Conservation (phyloP, 2,888 invertebrate genomes). For the Nowickia ferox region DNA sequence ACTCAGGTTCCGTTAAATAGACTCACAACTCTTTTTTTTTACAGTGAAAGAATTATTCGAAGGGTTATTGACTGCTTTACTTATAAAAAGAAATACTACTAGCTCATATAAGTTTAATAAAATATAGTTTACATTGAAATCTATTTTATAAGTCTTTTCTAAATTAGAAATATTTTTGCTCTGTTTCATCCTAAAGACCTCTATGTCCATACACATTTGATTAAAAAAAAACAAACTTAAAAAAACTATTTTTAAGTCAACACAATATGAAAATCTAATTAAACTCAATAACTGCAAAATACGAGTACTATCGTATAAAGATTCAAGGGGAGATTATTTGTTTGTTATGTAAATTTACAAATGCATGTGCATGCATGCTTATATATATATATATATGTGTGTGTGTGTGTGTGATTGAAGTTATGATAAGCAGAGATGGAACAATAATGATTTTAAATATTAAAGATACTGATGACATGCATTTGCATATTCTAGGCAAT, state of each 20-base stretch:
- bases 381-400: neutral
- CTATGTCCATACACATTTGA: neutral
- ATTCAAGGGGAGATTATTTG: constrained; percentile 1
- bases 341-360: constrained; percentile 39
- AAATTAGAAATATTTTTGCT: too few relatives aligned
- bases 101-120: too few relatives aligned
- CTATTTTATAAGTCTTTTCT: too few relatives aligned
- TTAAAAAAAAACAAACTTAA: neutral
- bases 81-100: too few relatives aligned
- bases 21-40: too few relatives aligned
- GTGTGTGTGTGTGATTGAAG: neutral
- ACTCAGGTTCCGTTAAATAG: too few relatives aligned
- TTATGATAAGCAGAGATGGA: constrained; percentile 11
- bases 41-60: too few relatives aligned
- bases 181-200: neutral
- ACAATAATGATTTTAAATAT: constrained; percentile 52
- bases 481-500: constrained; percentile 21
- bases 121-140: too few relatives aligned
- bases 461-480: constrained; percentile 66
- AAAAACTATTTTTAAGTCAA: constrained; percentile 53
- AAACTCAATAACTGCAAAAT: constrained; percentile 46
- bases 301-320: constrained; percentile 5
- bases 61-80: too few relatives aligned
- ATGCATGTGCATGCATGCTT: neutral
- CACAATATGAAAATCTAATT: constrained; percentile 69